Conservation (phyloP, 1,140 invertebrate genomes). For the Scaptomyza hsui region DNA sequence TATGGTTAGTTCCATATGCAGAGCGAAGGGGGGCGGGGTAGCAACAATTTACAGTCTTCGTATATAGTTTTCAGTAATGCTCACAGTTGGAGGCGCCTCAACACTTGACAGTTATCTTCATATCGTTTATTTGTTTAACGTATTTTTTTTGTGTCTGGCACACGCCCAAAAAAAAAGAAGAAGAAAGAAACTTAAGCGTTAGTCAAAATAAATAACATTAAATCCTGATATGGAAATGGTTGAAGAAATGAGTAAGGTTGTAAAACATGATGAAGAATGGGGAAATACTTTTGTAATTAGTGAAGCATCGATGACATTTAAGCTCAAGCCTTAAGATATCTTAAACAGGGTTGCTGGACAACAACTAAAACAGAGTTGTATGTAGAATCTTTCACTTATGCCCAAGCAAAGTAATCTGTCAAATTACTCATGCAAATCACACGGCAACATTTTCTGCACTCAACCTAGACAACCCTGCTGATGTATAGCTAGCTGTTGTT, state of each 20-base stretch:
- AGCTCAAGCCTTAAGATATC: too few species aligned
- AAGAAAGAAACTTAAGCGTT: neutral
- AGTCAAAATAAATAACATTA: constrained; percentile 1
- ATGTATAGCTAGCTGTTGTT: constrained; percentile 18
- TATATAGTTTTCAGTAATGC: too few species aligned
- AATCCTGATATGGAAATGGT: too few species aligned
- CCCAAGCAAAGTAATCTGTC: constrained; percentile 69
- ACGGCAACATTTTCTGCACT: constrained; percentile 34
- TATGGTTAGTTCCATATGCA: constrained; percentile 29
- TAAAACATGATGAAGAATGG: too few species aligned
- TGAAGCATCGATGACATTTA: too few species aligned
- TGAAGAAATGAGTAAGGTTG: neutral
- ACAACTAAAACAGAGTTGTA: too few species aligned
- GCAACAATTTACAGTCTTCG: neutral
- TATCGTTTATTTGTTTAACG: neutral
- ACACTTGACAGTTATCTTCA: constrained; percentile 19
- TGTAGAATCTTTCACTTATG: neutral
- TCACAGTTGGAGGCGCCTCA: constrained; percentile 2
- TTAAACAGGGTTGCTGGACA: neutral
- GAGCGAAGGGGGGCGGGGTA: neutral
- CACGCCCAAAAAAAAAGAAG: neutral
- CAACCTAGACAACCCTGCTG: neutral
- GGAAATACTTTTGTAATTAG: too few species aligned
- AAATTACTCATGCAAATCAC: constrained; percentile 81
- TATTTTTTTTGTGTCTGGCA: neutral